Evolutionary conservation across 2,113 vertebrate species (phyloP), one percentile per base, ranked within the genome.

Genomic region (Calypte anna): DNA sequence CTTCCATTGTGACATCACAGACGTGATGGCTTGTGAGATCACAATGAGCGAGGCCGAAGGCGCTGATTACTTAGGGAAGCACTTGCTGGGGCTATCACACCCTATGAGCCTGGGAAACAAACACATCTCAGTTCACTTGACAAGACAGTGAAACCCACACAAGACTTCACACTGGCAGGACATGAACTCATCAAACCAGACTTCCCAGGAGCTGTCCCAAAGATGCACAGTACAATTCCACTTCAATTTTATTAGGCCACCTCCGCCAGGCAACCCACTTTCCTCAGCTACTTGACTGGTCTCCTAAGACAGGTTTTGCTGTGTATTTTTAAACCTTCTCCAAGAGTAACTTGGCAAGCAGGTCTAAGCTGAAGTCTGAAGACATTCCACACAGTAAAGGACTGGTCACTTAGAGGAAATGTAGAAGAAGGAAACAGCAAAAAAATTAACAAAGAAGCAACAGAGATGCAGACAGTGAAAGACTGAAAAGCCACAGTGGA

Each of bases 1-100:
- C 91, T 73, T 94, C 84, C 95, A 85, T 85, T 93, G 95, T 94
- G 95, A 95, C 85, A 87, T 43, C 92, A 94, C 92, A 95, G 87
- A 94, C 75, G 6, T 0, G 72, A 88, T 85, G 84, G 90, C 85
- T 91, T 89, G 95, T 90, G 96, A 95, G 91, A 96, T 88, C 94
- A 95, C 95, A 96, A 88, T 83, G 92, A 88, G 73, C 6, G 6
- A 91, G 85, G 94, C 57, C 3, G 44, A 55, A 87, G 70, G 91
- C 33, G 38, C 79, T 50, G 73, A 86, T 86, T 89, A 86, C 46
- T 79, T 61, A 80, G 62, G 70, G 59, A 73, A 90, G 63, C 53
- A 15, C 87, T 95, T 90, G 81, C 86, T 61, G 68, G 50, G 81
- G 70, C 84, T 89, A 94, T 44, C 17, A 2, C 82, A 91, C 76